Conservation (phyloP, 2,888 invertebrate species). For the Apodemia zela region DNA sequence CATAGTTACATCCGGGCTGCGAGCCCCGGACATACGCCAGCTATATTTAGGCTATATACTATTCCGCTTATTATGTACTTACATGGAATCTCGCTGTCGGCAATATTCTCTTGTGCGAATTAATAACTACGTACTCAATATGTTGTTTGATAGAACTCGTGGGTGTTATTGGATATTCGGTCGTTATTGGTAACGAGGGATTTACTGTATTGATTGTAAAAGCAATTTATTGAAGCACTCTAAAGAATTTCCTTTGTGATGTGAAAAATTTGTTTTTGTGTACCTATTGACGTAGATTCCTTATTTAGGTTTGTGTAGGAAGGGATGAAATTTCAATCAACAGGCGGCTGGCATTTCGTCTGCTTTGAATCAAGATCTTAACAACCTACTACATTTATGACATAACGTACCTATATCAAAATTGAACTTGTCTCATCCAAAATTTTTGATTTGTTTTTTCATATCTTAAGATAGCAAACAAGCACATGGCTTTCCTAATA, state of each 20-base stretch:
- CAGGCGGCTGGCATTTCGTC: too few species aligned
- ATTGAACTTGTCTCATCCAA: too few species aligned
- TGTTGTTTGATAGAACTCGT: neutral
- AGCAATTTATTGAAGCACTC: neutral
- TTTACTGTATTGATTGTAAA: neutral
- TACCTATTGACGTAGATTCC: too few species aligned
- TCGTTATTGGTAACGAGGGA: neutral
- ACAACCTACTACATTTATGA: too few species aligned
- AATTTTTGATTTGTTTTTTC: too few species aligned
- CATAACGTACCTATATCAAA: too few species aligned
- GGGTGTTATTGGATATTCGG: neutral
- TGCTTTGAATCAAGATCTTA: too few species aligned
- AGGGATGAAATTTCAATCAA: too few species aligned
- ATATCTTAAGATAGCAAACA: too few species aligned
- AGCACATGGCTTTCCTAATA: too few species aligned
- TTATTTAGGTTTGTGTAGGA: too few species aligned
- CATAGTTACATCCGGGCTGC: conserved; percentile 48
- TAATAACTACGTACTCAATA: conserved; percentile 28
- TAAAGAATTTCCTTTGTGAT: neutral
- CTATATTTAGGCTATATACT: conserved; percentile 34
- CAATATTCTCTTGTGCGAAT: conserved; percentile 32
- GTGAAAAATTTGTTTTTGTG: neutral
- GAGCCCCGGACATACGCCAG: conserved; percentile 36
- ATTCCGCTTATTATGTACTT: conserved; percentile 35
- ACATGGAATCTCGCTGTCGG: conserved; percentile 24